Conservation (phyloP, 1,140 invertebrate genomes). For the Trichonephila inaurata region DNA sequence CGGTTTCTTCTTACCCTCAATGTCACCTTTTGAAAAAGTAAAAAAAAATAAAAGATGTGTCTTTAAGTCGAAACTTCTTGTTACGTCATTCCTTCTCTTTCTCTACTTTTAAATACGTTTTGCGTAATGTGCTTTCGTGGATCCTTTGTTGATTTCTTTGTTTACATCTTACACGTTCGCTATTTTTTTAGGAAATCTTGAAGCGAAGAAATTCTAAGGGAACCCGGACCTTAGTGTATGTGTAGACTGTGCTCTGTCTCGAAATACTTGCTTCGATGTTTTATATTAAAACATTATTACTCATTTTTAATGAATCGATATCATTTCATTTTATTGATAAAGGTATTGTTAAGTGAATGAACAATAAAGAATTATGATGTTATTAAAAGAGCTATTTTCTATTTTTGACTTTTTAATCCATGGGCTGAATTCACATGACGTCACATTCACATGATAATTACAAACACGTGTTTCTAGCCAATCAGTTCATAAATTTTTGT, state of each 20-base stretch:
- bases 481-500: no score
- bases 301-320: no score
- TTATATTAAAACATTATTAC: no score
- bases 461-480: no score
- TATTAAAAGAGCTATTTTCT: no score
- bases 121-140: neutral
- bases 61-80: neutral
- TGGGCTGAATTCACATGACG: no score
- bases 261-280: neutral
- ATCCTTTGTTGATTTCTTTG: constrained; percentile 1
- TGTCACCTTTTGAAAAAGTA: constrained; percentile 14
- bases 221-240: neutral
- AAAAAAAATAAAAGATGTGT: neutral
- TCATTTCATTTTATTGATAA: no score
- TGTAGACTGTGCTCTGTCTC: neutral
- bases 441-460: no score
- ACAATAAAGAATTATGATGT: no score
- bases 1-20: constrained; percentile 48
- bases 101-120: neutral
- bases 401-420: no score
- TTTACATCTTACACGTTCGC: neutral
- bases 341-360: no score
- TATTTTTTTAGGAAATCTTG: neutral
- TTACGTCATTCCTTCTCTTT: neutral
- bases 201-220: neutral